Percentiles rank a stretch among this genome's conserved stretches.
Conservation (phyloP, 1,140 invertebrate species). For the Drosophila rufa region DNA sequence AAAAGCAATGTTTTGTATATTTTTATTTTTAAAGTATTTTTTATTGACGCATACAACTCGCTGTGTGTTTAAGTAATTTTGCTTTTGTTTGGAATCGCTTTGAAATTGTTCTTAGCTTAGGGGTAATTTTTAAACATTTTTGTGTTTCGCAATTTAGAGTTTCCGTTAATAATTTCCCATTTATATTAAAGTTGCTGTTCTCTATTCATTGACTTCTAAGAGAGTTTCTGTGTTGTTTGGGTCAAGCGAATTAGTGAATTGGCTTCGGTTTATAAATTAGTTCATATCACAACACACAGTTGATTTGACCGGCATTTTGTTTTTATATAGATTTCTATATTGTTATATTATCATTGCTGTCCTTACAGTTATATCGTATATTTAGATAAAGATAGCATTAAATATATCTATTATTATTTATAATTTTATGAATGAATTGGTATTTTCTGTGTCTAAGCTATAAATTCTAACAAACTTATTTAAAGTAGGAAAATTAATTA, state of each 20-base stretch:
- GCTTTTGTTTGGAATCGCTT: conserved; percentile 52
- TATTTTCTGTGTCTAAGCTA: conserved; percentile 69
- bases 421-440: conserved; percentile 59
- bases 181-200: conserved; percentile 23
- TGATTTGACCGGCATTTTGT: conserved; percentile 72
- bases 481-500: conserved; percentile 75
- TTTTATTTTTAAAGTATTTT: conserved; percentile 33
- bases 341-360: conserved; percentile 50
- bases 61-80: conserved; percentile 74
- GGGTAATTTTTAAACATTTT: conserved; percentile 35
- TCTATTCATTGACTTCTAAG: conserved; percentile 11
- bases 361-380: conserved; percentile 50
- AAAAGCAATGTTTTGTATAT: background rate
- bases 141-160: conserved; percentile 20
- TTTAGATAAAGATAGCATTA: conserved; percentile 44
- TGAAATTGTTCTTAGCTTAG: conserved; percentile 43
- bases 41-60: conserved; percentile 77
- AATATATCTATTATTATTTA: conserved; percentile 43
- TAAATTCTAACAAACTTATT: conserved; percentile 79
- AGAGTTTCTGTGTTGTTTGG: conserved; percentile 37
- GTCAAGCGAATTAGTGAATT: conserved; percentile 49
- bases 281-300: conserved; percentile 84
- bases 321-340: conserved; percentile 57
- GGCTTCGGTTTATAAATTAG: conserved; percentile 74
- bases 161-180: conserved; percentile 24